Evolutionary conservation across 2,888 invertebrate species (phyloP).

Genomic region (Julus scanicus): DNA sequence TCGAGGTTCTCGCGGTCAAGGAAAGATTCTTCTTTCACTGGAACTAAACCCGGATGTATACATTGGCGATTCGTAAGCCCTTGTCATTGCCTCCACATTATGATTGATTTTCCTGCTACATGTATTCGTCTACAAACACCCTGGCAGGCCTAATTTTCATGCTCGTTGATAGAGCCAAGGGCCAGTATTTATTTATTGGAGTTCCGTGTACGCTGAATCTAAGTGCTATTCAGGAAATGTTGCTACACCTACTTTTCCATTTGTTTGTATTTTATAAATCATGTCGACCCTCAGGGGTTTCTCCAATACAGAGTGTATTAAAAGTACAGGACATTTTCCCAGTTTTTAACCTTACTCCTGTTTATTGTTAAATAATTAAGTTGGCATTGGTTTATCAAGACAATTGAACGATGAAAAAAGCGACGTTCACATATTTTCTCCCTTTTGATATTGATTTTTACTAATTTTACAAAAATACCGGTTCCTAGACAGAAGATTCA

Average conservation of each 20-base stretch:
- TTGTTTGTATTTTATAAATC: background rate
- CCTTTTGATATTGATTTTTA: too few species aligned
- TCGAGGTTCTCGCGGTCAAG: background rate
- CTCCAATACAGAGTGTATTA: background rate
- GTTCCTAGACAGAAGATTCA: too few species aligned
- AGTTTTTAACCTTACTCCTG: too few species aligned
- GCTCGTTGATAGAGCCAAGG: background rate
- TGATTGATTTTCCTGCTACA: constrained; percentile 30
- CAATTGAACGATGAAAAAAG: too few species aligned
- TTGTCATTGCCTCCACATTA: background rate
- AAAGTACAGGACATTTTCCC: background rate
- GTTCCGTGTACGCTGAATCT: background rate
- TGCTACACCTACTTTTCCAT: background rate
- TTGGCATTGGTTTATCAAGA: too few species aligned
- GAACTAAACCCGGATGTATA: background rate
- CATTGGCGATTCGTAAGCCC: constrained; percentile 4
- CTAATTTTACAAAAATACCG: too few species aligned
- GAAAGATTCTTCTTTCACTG: background rate
- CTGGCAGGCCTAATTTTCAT: constrained; percentile 7
- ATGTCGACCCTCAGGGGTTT: background rate
- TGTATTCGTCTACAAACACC: background rate
- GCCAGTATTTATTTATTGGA: constrained; percentile 14
- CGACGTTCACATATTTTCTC: too few species aligned
- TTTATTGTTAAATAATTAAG: too few species aligned
- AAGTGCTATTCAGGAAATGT: background rate